Evolutionary conservation across 2,888 invertebrate genomes (phyloP), one percentile per base, ranked within the genome.

Genomic region (Zhuqinia jingwanae): DNA sequence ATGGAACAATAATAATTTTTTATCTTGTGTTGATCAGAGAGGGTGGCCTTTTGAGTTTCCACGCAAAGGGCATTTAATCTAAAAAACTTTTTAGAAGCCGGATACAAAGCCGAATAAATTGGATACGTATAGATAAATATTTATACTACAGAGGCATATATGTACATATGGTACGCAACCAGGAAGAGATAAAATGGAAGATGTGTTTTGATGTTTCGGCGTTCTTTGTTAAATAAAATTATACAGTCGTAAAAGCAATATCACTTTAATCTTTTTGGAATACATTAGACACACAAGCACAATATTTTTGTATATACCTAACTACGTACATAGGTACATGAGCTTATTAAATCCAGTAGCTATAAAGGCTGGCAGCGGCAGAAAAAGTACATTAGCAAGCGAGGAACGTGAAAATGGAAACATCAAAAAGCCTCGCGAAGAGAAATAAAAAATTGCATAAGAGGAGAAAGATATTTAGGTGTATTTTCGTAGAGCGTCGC

Each of bases 231-330:
- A 25, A 65, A 27, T 27, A 47, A 68, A 80, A 80, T 80, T 80
- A 80, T 80, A 45, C 15, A 30, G 22, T 68, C 79, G 56, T 80
- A 80, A 80, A 80, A 68, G 79, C 68, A 80, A 80, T 80, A 80
- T 80, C 68, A 36, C 22, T 68, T 80, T 53, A 68, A 80, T 68
- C 68, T 68, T 65, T 60, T 65, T 68, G 68, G 53, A 65, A 65
- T 65, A 36, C 65, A 42, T 65, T 65, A 65, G 36, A 17, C 36
- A 36, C 13, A 65, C 30, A 65, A 3, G 20, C 36, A 36, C 5
- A 65, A 65, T 36, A 65, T 65, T 65, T n/a, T n/a, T n/a, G n/a
- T n/a, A n/a, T n/a, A n/a, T n/a, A n/a, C n/a, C n/a, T n/a, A n/a
- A n/a, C n/a, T n/a, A n/a, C n/a, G n/a, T n/a, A 36, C 50, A 77